A percentile compares a stretch with the other conserved stretches of the same genome.
Conservation (phyloP, 2,888 invertebrate genomes). For the Drosophila paramelanica region DNA sequence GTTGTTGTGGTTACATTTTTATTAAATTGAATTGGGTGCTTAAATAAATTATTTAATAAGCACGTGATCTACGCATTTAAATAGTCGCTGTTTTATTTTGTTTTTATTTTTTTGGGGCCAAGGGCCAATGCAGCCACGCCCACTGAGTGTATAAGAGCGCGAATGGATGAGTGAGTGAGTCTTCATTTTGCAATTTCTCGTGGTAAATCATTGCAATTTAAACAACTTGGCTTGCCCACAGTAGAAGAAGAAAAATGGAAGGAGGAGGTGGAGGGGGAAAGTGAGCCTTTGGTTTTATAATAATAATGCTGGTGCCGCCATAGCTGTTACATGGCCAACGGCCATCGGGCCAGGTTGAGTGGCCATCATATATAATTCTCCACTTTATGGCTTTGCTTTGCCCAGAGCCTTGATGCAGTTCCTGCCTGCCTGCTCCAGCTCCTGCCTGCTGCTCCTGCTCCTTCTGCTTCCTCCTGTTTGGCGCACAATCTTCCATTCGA, state of each 20-base stretch:
- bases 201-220: constrained; percentile 82
- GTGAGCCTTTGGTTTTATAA: constrained; percentile 56
- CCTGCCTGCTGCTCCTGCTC: constrained; percentile 5
- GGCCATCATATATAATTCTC: constrained; percentile 52
- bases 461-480: constrained; percentile 14
- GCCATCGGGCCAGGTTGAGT: constrained; percentile 17
- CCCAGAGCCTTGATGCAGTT: constrained; percentile 44
- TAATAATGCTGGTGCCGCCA: constrained; percentile 75
- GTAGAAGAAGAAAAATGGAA: too few relatives aligned
- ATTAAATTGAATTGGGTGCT: constrained; percentile 82
- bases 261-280: not conserved
- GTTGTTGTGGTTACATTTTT: constrained; percentile 72
- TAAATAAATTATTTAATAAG: constrained; percentile 85
- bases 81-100: constrained; percentile 30
- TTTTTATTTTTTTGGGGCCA: constrained; percentile 55
- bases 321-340: constrained; percentile 70
- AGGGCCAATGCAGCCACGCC: constrained; percentile 71
- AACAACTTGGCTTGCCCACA: constrained; percentile 18
- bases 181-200: constrained; percentile 71
- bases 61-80: constrained; percentile 75
- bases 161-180: constrained; percentile 59
- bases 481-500: constrained; percentile 65
- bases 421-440: constrained; percentile 14
- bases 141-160: constrained; percentile 3
- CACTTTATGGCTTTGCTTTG: constrained; percentile 64